phyloP scores from a whole-genome alignment of 2,797 vertebrate genomes.

The Sternarchorhynchus goeldii region DNA sequence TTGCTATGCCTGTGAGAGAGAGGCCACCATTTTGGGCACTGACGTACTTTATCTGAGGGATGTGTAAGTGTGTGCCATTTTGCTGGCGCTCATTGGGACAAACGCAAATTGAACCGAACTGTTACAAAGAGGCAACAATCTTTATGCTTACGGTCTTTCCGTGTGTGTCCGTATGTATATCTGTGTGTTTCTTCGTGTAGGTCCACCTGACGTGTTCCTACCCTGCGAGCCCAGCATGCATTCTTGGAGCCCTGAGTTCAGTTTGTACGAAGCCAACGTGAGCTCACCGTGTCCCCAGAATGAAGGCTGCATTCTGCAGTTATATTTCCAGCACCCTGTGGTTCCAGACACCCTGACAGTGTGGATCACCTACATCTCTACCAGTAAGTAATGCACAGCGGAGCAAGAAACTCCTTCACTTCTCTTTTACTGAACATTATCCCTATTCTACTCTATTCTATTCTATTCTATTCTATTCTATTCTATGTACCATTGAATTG shows the following conservation, averaged over 20 bases:
- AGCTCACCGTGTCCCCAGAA: conserved; percentile 88
- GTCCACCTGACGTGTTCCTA: conserved; percentile 92
- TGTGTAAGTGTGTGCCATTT: neutral
- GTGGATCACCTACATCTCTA: conserved; percentile 92
- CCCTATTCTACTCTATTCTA: neutral
- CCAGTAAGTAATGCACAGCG: conserved; percentile 61
- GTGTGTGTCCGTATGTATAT: conserved; percentile 32
- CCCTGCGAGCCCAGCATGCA: conserved; percentile 94
- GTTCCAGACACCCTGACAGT: conserved; percentile 83
- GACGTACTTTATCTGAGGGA: no score
- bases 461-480: neutral
- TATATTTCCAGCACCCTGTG: conserved; percentile 84
- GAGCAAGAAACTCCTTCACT: no score
- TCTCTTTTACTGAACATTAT: no score
- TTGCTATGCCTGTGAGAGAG: no score
- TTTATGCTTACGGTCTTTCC: conserved; percentile 11
- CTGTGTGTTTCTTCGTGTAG: conserved; percentile 65
- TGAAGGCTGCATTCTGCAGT: conserved; percentile 87
- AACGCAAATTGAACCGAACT: no score
- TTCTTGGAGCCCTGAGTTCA: conserved; percentile 96
- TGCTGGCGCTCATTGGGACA: no score
- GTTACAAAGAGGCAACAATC: neutral
- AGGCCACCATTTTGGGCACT: no score
- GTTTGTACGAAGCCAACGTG: conserved; percentile 90
- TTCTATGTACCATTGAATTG: no score